These are phyloP conservation scores for Erythrolamprus reginae DNA, from an alignment of 2,113 vertebrate species.

Conservation along the genomic window DNA sequence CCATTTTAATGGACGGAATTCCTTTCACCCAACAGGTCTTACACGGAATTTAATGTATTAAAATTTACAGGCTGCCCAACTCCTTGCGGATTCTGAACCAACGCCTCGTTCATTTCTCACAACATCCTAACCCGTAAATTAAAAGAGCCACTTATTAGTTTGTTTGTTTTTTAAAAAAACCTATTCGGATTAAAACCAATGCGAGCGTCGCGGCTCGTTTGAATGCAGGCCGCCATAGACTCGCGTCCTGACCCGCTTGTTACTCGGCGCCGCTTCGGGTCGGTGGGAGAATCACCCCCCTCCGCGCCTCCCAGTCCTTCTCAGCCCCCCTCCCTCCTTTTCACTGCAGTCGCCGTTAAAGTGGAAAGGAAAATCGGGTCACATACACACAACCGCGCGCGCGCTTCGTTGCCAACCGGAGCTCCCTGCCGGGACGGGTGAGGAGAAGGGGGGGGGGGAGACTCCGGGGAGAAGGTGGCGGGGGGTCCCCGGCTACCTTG, in stretches of 20 bases:
- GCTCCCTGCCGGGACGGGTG: neutral
- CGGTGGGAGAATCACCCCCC: slow-evolving; percentile 21
- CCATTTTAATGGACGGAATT: neutral
- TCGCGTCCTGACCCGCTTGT: neutral
- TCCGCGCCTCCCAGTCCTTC: neutral
- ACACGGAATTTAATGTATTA: too few species aligned
- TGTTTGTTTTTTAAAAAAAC: too few species aligned
- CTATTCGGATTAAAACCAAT: neutral
- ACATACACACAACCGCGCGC: neutral
- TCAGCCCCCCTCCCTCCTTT: neutral
- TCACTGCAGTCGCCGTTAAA: neutral
- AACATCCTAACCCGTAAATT: neutral
- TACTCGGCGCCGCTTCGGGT: slow-evolving; percentile 50
- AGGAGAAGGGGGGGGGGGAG: neutral
- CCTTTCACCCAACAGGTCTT: neutral
- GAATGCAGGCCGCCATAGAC: neutral
- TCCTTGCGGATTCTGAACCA: neutral
- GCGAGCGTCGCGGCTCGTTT: neutral
- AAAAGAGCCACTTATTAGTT: neutral
- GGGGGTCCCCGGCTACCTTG: neutral
- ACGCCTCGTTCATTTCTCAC: neutral
- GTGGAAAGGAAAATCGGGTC: neutral
- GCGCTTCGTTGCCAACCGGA: neutral
- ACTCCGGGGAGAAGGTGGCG: neutral
- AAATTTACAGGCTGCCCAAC: too few species aligned